phyloP scores from a whole-genome alignment of 2,797 vertebrate genomes.

The Arctocebus calabarensis region DNA sequence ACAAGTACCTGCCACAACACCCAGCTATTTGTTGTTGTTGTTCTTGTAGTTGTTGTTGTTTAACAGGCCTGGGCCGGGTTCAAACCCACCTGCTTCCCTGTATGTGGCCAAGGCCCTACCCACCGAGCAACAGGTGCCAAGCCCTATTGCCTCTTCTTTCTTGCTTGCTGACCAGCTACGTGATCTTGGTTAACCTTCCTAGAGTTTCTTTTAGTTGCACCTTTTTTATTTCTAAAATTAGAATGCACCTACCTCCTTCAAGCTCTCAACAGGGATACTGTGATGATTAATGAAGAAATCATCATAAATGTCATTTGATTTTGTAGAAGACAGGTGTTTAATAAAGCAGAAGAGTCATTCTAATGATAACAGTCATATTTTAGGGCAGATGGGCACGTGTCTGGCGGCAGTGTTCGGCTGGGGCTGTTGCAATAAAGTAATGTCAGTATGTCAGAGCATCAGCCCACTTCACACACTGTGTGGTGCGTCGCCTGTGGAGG shows the following conservation, averaged over 20 bases:
- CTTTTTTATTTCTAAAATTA: slow-evolving; percentile 48
- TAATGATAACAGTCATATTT: neutral
- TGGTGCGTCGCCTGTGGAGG: neutral
- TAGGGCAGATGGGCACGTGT: neutral
- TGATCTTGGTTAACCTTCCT: neutral
- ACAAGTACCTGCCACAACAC: no score
- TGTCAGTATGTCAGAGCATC: neutral
- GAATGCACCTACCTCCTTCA: neutral
- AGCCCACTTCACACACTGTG: neutral
- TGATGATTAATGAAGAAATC: slow-evolving; percentile 38
- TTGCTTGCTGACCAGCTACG: neutral
- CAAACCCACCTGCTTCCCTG: no score
- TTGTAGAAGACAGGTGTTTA: slow-evolving; percentile 39
- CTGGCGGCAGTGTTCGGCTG: neutral
- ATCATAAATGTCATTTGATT: slow-evolving; percentile 32
- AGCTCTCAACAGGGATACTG: slow-evolving; percentile 9
- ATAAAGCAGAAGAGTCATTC: slow-evolving; percentile 19
- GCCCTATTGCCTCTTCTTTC: neutral
- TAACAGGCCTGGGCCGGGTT: no score
- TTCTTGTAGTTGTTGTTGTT: no score
- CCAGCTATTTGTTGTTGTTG: no score
- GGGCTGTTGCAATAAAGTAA: neutral
- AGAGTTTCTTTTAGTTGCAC: neutral
- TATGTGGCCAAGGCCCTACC: no score
- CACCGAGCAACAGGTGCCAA: no score